Conservation (phyloP, 2,888 invertebrate genomes). For the Polylopha cassiicola region DNA sequence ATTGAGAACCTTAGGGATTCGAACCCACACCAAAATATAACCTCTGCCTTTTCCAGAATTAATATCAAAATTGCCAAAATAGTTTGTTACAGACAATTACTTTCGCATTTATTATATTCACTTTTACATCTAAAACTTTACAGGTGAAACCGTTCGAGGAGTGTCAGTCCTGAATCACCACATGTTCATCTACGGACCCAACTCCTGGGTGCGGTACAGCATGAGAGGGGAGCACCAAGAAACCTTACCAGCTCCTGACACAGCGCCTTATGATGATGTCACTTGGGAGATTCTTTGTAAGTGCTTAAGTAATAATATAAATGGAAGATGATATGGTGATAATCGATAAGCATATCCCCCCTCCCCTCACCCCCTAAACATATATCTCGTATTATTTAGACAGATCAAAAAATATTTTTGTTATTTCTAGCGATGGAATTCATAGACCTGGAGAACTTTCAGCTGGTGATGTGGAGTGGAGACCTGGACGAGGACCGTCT, state of each 20-base stretch:
- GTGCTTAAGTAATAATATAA: constrained; percentile 24
- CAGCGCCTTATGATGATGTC: constrained; percentile 75
- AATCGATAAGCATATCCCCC: no score
- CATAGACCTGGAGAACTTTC: constrained; percentile 80
- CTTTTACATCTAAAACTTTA: constrained; percentile 3
- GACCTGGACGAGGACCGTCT: constrained; percentile 86
- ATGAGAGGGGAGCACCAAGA: constrained; percentile 85
- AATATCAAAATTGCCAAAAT: no score
- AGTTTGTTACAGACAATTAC: no score
- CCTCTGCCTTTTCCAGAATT: no score
- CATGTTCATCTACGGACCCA: constrained; percentile 86
- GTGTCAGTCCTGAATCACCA: constrained; percentile 68
- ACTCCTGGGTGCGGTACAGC: constrained; percentile 86
- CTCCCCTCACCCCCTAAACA: background rate
- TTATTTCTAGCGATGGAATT: constrained; percentile 81
- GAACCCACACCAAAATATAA: no score
- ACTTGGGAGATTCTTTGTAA: constrained; percentile 86
- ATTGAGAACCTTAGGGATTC: no score
- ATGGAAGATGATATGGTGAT: background rate
- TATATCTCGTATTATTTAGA: background rate
- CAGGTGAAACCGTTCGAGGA: constrained; percentile 68
- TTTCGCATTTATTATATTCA: background rate
- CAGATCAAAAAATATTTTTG: background rate
- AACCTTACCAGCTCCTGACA: constrained; percentile 75
- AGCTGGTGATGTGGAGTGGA: constrained; percentile 89